Evolutionary conservation across 2,888 invertebrate genomes (phyloP).

Genomic region (Napeogenes inachia): DNA sequence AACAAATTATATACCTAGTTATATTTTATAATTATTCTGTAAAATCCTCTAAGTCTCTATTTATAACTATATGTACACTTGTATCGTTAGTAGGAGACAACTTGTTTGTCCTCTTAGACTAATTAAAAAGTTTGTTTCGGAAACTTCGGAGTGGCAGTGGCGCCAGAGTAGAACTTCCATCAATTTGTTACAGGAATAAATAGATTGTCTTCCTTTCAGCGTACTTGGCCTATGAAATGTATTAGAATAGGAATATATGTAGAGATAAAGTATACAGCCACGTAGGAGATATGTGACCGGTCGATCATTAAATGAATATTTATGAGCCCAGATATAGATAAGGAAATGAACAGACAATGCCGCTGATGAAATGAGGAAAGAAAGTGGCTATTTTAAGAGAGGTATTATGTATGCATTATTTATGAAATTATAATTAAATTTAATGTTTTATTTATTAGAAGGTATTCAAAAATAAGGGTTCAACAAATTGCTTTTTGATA

Average conservation of each 20-base stretch:
- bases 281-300: slow-evolving; percentile 43
- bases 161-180: slow-evolving; percentile 55
- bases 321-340: slow-evolving; percentile 68
- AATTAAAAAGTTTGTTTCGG: slow-evolving; percentile 76
- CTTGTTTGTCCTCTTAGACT: slow-evolving; percentile 75
- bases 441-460: too few species aligned
- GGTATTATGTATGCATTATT: too few species aligned
- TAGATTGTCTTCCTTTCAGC: slow-evolving; percentile 29
- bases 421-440: too few species aligned
- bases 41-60: too few species aligned
- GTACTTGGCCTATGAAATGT: slow-evolving; percentile 1
- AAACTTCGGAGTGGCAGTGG: slow-evolving; percentile 61
- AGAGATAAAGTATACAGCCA: too few species aligned
- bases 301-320: slow-evolving; percentile 64
- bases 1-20: too few species aligned
- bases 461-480: too few species aligned
- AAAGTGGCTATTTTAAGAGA: too few species aligned
- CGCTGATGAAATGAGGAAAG: slow-evolving; percentile 35
- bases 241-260: too few species aligned
- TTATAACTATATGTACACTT: slow-evolving; percentile 15
- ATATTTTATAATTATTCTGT: too few species aligned
- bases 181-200: slow-evolving; percentile 60
- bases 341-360: slow-evolving; percentile 63
- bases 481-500: too few species aligned
- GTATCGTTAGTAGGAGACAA: slow-evolving; percentile 56